phyloP scores from a whole-genome alignment of 2,113 vertebrate species.

The Engraulis encrasicolus region DNA sequence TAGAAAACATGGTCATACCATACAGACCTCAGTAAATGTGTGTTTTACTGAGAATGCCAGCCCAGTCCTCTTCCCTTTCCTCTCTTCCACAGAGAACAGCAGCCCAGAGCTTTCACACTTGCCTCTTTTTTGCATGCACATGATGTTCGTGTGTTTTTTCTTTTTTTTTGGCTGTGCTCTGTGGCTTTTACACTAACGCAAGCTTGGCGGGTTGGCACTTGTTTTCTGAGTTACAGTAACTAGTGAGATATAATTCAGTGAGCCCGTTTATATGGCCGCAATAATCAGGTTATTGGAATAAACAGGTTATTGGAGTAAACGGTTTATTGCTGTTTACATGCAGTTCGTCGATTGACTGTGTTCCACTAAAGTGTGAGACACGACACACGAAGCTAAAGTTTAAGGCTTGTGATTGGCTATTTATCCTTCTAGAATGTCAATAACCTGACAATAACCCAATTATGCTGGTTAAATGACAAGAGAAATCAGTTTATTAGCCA shows the following conservation, averaged over 20 bases:
- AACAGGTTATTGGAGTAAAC: neutral
- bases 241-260: neutral
- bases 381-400: too few relatives aligned
- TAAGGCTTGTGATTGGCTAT: too few relatives aligned
- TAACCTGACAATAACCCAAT: too few relatives aligned
- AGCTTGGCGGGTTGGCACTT: neutral
- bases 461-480: too few relatives aligned
- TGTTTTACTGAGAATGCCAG: neutral
- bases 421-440: too few relatives aligned
- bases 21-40: too few relatives aligned
- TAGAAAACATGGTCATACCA: neutral
- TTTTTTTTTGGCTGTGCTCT: neutral
- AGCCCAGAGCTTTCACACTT: neutral
- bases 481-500: too few relatives aligned
- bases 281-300: neutral
- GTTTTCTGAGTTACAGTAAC: neutral
- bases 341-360: too few relatives aligned
- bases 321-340: too few relatives aligned
- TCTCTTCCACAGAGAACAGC: neutral
- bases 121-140: neutral
- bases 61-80: neutral
- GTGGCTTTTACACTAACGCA: neutral
- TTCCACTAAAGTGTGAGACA: too few relatives aligned
- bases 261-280: neutral
- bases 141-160: too few relatives aligned